These are phyloP conservation scores for Mechanitis messenoides DNA, from an alignment of 2,888 invertebrate species.

Conservation along the genomic window DNA sequence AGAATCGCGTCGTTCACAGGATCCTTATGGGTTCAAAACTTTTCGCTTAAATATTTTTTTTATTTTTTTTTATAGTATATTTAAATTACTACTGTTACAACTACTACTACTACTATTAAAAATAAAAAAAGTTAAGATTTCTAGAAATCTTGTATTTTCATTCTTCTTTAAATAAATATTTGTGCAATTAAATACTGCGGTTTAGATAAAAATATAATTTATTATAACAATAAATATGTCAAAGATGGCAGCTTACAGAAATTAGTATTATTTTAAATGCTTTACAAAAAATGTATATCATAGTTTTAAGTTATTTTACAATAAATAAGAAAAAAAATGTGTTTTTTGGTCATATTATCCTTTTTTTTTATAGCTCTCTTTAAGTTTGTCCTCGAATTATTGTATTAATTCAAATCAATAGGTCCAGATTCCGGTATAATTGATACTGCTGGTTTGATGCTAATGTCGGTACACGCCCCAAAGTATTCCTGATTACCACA, in stretches of 20 bases:
- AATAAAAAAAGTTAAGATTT: neutral
- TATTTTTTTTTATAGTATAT: too few relatives aligned
- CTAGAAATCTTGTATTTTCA: neutral
- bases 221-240: conserved; percentile 8
- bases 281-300: too few relatives aligned
- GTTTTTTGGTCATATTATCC: too few relatives aligned
- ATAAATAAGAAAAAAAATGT: neutral
- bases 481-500: conserved; percentile 92
- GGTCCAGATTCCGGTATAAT: neutral
- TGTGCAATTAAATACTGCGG: conserved; percentile 15
- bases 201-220: conserved; percentile 8
- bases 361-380: too few relatives aligned
- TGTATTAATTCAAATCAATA: neutral
- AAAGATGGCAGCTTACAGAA: too few relatives aligned
- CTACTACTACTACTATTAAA: neutral
- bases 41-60: too few relatives aligned
- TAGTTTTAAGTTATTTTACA: neutral
- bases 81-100: too few relatives aligned
- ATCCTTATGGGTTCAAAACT: too few relatives aligned
- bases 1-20: too few relatives aligned
- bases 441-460: conserved; percentile 64
- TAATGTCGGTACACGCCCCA: conserved; percentile 86
- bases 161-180: conserved; percentile 9
- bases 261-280: too few relatives aligned
- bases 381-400: too few relatives aligned